Evolutionary conservation across 2,888 invertebrate species (phyloP).

Genomic region (Idaea biselata): DNA sequence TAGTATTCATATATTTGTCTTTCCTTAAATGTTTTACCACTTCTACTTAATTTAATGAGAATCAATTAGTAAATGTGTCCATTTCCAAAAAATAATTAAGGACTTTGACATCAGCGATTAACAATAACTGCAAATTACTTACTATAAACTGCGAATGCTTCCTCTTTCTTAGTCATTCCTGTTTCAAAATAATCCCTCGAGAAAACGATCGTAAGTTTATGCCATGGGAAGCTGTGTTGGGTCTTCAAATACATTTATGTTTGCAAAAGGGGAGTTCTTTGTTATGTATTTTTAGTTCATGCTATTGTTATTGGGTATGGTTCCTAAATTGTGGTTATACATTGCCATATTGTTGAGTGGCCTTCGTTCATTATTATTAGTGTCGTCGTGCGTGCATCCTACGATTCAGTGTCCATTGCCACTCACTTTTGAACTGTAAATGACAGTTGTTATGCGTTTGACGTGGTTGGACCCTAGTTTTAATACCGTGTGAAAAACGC

Average conservation of each 20-base stretch:
- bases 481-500: neutral
- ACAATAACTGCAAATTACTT: neutral
- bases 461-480: neutral
- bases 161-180: neutral
- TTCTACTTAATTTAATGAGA: too few species aligned
- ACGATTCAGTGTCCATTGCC: neutral
- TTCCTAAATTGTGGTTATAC: neutral
- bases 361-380: neutral
- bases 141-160: neutral
- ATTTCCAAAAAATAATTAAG: too few species aligned
- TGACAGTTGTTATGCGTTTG: neutral
- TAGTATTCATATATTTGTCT: neutral
- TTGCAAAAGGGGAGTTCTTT: conserved; percentile 1
- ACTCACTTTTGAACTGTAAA: neutral
- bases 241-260: neutral
- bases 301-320: neutral
- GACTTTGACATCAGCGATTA: neutral
- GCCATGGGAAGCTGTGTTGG: neutral
- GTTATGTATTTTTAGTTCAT: neutral
- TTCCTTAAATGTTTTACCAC: neutral
- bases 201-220: neutral
- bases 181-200: neutral
- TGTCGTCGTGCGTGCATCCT: neutral
- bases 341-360: neutral
- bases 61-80: too few species aligned